phyloP scores from a whole-genome alignment of 2,113 vertebrate species.

The Embiotoca jacksoni region DNA sequence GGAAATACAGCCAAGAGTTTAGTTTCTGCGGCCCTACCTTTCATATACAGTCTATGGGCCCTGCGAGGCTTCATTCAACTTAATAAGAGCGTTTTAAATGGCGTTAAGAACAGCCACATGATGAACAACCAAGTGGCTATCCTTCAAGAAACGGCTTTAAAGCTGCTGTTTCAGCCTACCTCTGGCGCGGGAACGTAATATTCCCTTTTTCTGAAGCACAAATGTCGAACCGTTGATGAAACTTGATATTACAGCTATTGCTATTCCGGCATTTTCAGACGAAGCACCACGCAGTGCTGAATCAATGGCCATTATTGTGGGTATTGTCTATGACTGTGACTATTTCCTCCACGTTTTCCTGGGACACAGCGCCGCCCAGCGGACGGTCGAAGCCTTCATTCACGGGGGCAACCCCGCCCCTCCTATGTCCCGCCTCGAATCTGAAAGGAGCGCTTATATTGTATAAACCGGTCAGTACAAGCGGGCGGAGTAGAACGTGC shows the following conservation, averaged over 20 bases:
- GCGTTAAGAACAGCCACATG: no score
- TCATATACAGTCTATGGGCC: no score
- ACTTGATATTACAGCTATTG: constrained; percentile 91
- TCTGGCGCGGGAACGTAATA: constrained; percentile 89
- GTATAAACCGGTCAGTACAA: accelerated
- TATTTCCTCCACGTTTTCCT: neutral
- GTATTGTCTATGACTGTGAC: neutral
- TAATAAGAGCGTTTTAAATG: no score
- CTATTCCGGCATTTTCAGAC: constrained; percentile 80
- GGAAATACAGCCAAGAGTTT: neutral
- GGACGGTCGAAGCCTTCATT: neutral
- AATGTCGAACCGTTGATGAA: constrained; percentile 96
- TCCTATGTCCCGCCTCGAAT: constrained; percentile 64
- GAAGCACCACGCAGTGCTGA: constrained; percentile 5
- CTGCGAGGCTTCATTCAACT: no score
- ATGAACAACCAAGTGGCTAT: neutral
- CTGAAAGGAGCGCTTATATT: constrained; percentile 24
- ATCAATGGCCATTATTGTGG: constrained; percentile 29
- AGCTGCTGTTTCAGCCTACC: constrained; percentile 78
- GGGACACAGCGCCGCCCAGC: constrained; percentile 14
- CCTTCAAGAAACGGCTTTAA: accelerated
- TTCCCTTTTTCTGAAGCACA: constrained; percentile 95
- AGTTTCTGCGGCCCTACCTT: no score
- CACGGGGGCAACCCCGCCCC: constrained; percentile 46
- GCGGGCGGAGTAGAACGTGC: constrained; percentile 19